A percentile compares a stretch with the other conserved stretches of the same genome.
phyloP scores from a whole-genome alignment of 2,113 vertebrate species.

The Ascaphus truei region DNA sequence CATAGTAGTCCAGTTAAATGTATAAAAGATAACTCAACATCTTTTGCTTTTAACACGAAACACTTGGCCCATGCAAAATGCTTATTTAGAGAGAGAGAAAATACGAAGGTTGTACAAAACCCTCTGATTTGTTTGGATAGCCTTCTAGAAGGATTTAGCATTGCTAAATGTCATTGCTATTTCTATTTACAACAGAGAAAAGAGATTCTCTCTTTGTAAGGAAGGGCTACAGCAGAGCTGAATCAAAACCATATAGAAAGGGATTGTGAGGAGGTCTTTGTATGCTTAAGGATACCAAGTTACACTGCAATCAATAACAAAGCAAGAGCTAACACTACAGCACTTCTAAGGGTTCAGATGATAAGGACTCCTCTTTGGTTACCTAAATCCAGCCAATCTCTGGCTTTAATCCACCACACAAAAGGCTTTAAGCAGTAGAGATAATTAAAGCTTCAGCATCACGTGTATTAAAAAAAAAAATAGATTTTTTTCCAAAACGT shows the following conservation, averaged over 20 bases:
- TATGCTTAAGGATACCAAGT: not conserved
- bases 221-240: slow-evolving; percentile 8
- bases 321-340: not conserved
- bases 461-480: not conserved
- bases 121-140: not conserved
- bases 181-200: not conserved
- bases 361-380: slow-evolving; percentile 1
- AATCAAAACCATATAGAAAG: slow-evolving; percentile 1
- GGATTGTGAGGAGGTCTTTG: slow-evolving; percentile 3
- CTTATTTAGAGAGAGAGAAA: no score
- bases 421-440: not conserved
- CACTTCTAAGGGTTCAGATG: not conserved
- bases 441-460: not conserved
- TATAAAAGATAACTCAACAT: no score
- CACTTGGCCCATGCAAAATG: no score
- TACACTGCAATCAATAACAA: slow-evolving; percentile 1
- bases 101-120: no score
- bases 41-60: no score
- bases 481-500: no score
- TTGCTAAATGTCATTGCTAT: not conserved
- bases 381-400: not conserved
- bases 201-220: slow-evolving; percentile 15
- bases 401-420: slow-evolving; percentile 8
- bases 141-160: slow-evolving; percentile 14
- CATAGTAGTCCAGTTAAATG: no score